A percentile compares a stretch with the other conserved stretches of the same genome.
These are phyloP conservation scores for Sprattus sprattus DNA, from an alignment of 2,113 vertebrate genomes.

Conservation along the genomic window DNA sequence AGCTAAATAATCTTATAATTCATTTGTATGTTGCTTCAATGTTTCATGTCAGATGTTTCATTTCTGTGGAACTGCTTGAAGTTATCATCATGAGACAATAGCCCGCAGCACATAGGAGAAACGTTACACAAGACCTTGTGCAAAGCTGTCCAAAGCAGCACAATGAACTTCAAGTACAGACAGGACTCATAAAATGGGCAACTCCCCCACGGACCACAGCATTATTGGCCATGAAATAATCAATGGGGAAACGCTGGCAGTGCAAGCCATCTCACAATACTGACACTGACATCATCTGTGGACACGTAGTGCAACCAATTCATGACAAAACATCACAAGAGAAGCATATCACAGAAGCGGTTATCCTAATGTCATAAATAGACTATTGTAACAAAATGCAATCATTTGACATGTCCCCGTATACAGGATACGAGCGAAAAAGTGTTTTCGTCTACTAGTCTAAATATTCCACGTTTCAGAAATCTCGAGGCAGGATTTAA, in stretches of 20 bases:
- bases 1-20: background rate
- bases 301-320: background rate
- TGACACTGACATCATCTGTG: background rate
- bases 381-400: background rate
- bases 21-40: background rate
- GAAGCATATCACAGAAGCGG: background rate
- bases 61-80: background rate
- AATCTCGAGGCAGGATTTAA: constrained; percentile 24
- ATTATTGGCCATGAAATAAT: background rate
- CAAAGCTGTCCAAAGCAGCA: background rate
- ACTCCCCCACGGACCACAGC: background rate
- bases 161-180: background rate
- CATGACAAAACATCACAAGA: background rate
- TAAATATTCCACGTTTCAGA: constrained; percentile 10
- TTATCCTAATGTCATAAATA: background rate
- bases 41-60: background rate
- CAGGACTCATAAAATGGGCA: background rate
- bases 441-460: background rate
- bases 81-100: background rate
- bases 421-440: background rate
- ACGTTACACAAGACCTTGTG: background rate
- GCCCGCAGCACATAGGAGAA: background rate
- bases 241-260: background rate
- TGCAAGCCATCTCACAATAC: background rate
- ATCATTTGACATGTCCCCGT: background rate